A percentile compares a stretch with the other conserved stretches of the same genome.
Evolutionary conservation across 2,888 invertebrate genomes (phyloP).

Genomic region (Operophtera brumata): DNA sequence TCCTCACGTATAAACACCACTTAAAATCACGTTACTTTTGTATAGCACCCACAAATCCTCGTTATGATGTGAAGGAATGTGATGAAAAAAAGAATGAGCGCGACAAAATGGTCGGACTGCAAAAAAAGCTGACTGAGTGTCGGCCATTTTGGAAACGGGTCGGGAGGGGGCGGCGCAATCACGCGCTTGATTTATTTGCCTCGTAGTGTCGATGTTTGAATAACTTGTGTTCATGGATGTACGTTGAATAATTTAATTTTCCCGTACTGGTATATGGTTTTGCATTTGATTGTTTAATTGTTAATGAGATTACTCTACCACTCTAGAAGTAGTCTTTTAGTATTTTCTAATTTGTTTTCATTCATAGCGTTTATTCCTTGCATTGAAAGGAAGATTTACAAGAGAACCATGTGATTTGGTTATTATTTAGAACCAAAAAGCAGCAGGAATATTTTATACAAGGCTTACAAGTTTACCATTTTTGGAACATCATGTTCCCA

Average conservation of each 20-base stretch:
- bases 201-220: slow-evolving; percentile 48
- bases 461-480: background rate
- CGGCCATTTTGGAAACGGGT: slow-evolving; percentile 71
- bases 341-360: background rate
- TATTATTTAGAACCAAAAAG: too few relatives aligned
- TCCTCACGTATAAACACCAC: slow-evolving; percentile 29
- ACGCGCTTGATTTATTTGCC: slow-evolving; percentile 63
- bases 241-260: slow-evolving; percentile 33
- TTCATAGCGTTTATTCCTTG: background rate
- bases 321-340: background rate
- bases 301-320: background rate
- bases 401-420: background rate
- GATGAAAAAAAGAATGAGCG: slow-evolving; percentile 41
- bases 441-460: background rate
- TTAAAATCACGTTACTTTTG: slow-evolving; percentile 34
- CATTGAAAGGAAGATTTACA: background rate
- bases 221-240: slow-evolving; percentile 53
- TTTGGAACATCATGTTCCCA: background rate
- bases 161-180: slow-evolving; percentile 57
- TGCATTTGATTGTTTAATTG: slow-evolving; percentile 23
- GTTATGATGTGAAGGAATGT: slow-evolving; percentile 28
- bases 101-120: slow-evolving; percentile 58
- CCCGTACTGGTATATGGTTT: slow-evolving; percentile 26
- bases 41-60: slow-evolving; percentile 37
- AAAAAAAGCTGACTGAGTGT: slow-evolving; percentile 52